These are phyloP conservation scores for Saimiri boliviensis DNA, from an alignment of 2,113 vertebrate genomes.

Conservation along the genomic window DNA sequence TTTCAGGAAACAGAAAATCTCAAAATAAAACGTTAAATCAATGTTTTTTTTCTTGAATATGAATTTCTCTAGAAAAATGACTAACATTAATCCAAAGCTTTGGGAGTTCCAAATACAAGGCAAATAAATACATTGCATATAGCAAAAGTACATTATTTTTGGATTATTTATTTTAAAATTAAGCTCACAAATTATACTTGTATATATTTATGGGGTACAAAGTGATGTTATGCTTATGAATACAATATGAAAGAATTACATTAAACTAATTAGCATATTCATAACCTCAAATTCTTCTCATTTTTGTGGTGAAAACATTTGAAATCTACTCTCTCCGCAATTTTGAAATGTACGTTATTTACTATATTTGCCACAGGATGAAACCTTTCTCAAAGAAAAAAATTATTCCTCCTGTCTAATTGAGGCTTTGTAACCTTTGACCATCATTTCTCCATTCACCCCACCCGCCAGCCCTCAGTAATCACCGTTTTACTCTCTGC, in stretches of 20 bases:
- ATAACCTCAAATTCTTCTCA: not conserved
- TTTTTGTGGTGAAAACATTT: not conserved
- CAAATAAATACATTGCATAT: not conserved
- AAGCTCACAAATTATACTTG: not conserved
- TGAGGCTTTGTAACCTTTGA: not conserved
- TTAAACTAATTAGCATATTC: not conserved
- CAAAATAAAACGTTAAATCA: not conserved
- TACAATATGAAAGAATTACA: not conserved
- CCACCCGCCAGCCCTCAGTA: accelerated
- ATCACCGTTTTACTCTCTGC: not conserved
- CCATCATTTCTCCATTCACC: not conserved
- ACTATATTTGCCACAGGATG: not conserved
- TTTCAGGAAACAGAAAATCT: not conserved
- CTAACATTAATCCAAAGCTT: not conserved
- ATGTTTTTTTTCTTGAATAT: not conserved
- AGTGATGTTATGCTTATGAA: not conserved
- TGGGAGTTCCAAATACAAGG: not conserved
- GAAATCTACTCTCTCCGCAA: not conserved
- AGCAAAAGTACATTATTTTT: not conserved
- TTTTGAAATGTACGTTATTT: not conserved
- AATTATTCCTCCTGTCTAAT: not conserved
- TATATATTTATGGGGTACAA: not conserved
- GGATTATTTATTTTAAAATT: not conserved
- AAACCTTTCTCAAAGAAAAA: not conserved
- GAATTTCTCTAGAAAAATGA: not conserved